Percentiles rank a stretch among this genome's conserved stretches.
Evolutionary conservation across 2,797 vertebrate genomes (phyloP).

Genomic region (Meriones psammophilus): DNA sequence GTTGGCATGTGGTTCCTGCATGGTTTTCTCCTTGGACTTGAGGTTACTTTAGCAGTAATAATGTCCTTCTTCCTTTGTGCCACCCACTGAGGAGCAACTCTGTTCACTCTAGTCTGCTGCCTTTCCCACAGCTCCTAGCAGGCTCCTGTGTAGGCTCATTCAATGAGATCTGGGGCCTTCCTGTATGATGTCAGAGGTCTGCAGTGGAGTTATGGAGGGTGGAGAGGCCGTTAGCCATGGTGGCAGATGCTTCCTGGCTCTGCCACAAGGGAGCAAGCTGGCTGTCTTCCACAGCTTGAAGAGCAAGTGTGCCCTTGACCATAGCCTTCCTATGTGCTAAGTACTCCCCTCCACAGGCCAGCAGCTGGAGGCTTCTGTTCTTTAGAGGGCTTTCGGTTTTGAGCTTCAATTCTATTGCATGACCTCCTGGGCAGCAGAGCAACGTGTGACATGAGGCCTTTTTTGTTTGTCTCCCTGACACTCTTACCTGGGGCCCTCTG

Average conservation of each 20-base stretch:
- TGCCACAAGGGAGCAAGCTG: background rate
- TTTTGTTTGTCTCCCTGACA: background rate
- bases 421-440: too few relatives aligned
- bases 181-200: background rate
- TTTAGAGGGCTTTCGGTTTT: background rate
- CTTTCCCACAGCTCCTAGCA: background rate
- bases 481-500: too few relatives aligned
- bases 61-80: conserved; percentile 57
- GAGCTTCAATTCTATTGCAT: too few relatives aligned
- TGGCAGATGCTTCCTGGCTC: background rate
- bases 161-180: background rate
- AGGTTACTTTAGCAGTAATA: background rate
- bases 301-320: background rate
- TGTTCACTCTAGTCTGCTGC: background rate
- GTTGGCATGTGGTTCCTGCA: conserved; percentile 48
- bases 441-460: background rate
- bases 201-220: background rate
- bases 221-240: background rate
- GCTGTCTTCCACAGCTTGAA: background rate
- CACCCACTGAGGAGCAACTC: background rate
- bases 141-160: background rate
- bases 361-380: background rate
- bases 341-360: too few relatives aligned
- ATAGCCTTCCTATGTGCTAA: background rate
- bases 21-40: conserved; percentile 38